phyloP scores from a whole-genome alignment of 1,140 invertebrate genomes.

The Neodiprion pinetum region DNA sequence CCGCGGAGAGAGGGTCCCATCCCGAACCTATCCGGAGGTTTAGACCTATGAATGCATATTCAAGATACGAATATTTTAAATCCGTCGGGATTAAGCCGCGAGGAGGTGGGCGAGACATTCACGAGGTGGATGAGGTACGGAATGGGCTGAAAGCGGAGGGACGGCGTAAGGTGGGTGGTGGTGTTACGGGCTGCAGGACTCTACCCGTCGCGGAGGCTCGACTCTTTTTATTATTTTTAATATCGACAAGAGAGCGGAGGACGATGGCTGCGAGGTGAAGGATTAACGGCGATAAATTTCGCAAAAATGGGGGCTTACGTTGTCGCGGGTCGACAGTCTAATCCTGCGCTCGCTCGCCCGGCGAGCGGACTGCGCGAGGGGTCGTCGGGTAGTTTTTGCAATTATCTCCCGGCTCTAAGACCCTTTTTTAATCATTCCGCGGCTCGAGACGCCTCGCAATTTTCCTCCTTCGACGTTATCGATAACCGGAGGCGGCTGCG shows the following conservation, averaged over 20 bases:
- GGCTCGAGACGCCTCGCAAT: not conserved
- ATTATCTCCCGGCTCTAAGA: slow-evolving; percentile 41
- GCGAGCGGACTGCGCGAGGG: slow-evolving; percentile 30
- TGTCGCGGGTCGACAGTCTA: slow-evolving; percentile 61
- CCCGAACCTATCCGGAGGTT: not conserved
- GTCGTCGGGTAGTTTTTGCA: slow-evolving; percentile 49
- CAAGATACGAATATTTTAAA: slow-evolving; percentile 59
- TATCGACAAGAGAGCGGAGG: slow-evolving; percentile 43
- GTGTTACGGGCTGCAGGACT: no score
- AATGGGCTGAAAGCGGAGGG: not conserved
- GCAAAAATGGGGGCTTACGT: slow-evolving; percentile 62
- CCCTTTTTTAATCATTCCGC: slow-evolving; percentile 24
- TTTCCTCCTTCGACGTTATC: not conserved
- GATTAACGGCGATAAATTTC: slow-evolving; percentile 65
- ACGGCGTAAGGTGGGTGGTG: slow-evolving; percentile 12
- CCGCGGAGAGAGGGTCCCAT: slow-evolving; percentile 1
- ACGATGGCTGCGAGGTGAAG: slow-evolving; percentile 42
- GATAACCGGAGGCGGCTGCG: no score
- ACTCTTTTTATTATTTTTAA: slow-evolving; percentile 52
- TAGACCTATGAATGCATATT: slow-evolving; percentile 52
- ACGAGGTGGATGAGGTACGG: slow-evolving; percentile 26
- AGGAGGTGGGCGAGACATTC: slow-evolving; percentile 5
- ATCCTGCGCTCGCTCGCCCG: slow-evolving; percentile 46
- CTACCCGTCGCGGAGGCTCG: slow-evolving; percentile 21
- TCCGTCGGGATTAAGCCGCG: slow-evolving; percentile 47